Percentiles rank a stretch among this genome's conserved stretches.
These are phyloP conservation scores for Salmo trutta DNA, from an alignment of 2,797 vertebrate genomes.

Conservation along the genomic window DNA sequence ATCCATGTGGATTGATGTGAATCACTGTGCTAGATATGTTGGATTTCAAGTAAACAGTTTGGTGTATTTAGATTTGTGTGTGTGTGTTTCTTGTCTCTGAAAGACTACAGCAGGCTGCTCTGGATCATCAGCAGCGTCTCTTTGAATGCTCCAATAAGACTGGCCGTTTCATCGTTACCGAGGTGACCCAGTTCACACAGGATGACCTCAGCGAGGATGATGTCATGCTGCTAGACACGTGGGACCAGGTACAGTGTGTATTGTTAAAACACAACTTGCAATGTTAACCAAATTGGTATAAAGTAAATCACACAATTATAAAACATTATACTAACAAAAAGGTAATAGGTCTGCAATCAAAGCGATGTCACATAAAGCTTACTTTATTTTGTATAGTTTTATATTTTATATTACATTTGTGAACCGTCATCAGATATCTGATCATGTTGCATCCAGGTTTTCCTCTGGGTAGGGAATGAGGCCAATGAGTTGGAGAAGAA, in stretches of 20 bases:
- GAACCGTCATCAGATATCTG: not conserved
- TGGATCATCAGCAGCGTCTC: conserved; percentile 79
- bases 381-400: too few species aligned
- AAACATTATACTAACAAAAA: too few species aligned
- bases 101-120: conserved; percentile 79
- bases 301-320: too few species aligned
- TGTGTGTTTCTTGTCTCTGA: not conserved
- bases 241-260: conserved; percentile 83
- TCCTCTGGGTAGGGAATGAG: conserved; percentile 85
- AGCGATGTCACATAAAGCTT: too few species aligned
- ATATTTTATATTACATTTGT: not conserved
- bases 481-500: conserved; percentile 81
- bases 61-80: not conserved
- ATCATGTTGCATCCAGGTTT: conserved; percentile 68
- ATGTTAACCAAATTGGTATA: too few species aligned
- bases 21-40: not conserved
- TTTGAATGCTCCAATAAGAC: conserved; percentile 93
- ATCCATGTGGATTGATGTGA: not conserved
- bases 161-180: conserved; percentile 80
- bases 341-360: too few species aligned
- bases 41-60: not conserved
- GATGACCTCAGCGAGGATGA: conserved; percentile 86
- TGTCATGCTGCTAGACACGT: conserved; percentile 90
- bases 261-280: not conserved
- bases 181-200: conserved; percentile 85